Evolutionary conservation across 37 sponge, comb jelly and placozoan species (phyloP).

Genomic region (Eunapius fragilis): DNA sequence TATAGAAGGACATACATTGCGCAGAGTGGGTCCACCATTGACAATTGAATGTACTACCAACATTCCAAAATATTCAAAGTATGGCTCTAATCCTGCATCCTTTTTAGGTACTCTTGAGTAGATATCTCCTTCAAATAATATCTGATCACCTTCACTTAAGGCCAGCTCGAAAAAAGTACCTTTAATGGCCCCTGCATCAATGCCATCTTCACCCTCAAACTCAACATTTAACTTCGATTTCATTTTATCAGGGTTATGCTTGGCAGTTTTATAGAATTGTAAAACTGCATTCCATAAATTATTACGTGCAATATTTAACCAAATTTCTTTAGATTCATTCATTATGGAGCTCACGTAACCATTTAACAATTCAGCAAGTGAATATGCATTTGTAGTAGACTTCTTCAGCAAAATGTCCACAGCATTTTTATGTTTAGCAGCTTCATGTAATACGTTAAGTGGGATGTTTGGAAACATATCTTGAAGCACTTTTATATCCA

Average conservation of each 20-base stretch:
- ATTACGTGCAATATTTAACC: too few species aligned
- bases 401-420: too few species aligned
- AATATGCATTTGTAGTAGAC: too few species aligned
- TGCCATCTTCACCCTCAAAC: conserved; percentile 15
- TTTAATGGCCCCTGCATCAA: too few species aligned
- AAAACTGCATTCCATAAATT: conserved; percentile 9
- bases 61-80: conserved; percentile 44
- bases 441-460: too few species aligned
- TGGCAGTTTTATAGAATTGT: conserved; percentile 40
- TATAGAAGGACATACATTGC: conserved; percentile 19
- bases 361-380: too few species aligned
- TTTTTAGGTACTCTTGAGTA: conserved; percentile 23
- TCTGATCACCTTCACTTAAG: conserved; percentile 1
- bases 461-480: too few species aligned
- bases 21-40: conserved; percentile 31
- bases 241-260: conserved; percentile 22
- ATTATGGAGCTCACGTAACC: too few species aligned
- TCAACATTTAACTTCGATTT: not conserved
- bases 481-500: too few species aligned
- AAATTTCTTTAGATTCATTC: too few species aligned
- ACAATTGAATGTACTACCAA: too few species aligned
- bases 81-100: conserved; percentile 16
- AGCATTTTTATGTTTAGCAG: too few species aligned
- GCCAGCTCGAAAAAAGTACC: conserved; percentile 37
- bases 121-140: conserved; percentile 47